These are phyloP conservation scores for Amblyopsis hoosieri DNA, from an alignment of 2,797 vertebrate species.

Conservation along the genomic window DNA sequence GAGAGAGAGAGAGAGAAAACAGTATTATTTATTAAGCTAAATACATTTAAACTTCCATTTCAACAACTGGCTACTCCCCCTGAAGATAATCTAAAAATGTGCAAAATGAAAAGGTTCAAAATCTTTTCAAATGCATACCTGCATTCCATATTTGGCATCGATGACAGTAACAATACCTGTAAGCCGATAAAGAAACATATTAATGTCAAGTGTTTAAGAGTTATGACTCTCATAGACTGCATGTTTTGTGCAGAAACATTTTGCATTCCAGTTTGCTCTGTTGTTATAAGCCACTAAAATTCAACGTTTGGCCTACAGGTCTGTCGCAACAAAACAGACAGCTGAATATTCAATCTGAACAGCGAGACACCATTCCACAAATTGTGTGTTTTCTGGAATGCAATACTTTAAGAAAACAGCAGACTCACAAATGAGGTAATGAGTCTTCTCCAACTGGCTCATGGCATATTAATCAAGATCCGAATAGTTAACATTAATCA, in stretches of 20 bases:
- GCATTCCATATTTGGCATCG: conserved; percentile 91
- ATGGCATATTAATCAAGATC: neutral
- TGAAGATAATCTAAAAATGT: neutral
- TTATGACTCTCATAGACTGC: neutral
- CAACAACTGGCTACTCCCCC: no score
- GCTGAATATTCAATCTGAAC: conserved; percentile 50
- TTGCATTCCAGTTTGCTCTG: conserved; percentile 35
- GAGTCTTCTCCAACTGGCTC: neutral
- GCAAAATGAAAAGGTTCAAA: no score
- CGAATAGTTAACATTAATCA: neutral
- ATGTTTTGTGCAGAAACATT: conserved; percentile 28
- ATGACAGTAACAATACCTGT: conserved; percentile 93
- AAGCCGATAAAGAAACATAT: conserved; percentile 16
- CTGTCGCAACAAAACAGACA: conserved; percentile 55
- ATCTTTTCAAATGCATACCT: conserved; percentile 75
- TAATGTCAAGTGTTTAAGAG: neutral
- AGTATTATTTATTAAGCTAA: conserved; percentile 15
- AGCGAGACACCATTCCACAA: conserved; percentile 8
- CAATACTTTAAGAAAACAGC: conserved; percentile 1
- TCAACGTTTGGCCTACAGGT: conserved; percentile 45
- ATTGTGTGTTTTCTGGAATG: conserved; percentile 2
- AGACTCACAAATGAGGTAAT: neutral
- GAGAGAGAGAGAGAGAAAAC: conserved; percentile 6
- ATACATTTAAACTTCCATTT: conserved; percentile 2
- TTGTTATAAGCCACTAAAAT: conserved; percentile 26